Conservation (phyloP, 2,797 vertebrate genomes). For the Hypotaenidia philippensis region DNA sequence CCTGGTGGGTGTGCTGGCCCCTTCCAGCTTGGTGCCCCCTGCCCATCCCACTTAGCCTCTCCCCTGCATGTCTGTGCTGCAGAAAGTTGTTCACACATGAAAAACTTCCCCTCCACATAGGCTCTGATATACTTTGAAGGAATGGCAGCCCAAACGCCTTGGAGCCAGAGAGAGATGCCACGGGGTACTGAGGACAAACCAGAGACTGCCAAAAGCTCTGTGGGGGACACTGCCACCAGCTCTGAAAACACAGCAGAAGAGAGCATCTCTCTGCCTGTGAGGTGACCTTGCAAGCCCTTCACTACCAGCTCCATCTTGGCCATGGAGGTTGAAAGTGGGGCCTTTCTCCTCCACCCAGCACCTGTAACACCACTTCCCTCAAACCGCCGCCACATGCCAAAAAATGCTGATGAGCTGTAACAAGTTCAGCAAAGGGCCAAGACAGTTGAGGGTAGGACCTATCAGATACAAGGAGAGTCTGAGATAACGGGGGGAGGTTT, state of each 20-base stretch:
- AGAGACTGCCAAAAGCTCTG: background rate
- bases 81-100: background rate
- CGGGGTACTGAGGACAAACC: background rate
- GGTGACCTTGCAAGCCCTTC: background rate
- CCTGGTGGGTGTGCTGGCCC: fast-evolving
- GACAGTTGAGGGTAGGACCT: fast-evolving
- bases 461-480: background rate
- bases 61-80: fast-evolving
- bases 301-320: background rate
- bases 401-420: background rate
- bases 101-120: background rate
- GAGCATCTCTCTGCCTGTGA: background rate
- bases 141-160: background rate
- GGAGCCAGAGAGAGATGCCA: background rate
- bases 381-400: fast-evolving
- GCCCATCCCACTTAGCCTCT: background rate
- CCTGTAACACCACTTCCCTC: background rate
- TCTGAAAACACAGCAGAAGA: background rate
- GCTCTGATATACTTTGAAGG: background rate
- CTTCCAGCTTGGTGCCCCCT: background rate
- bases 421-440: background rate
- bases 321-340: background rate
- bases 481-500: background rate
- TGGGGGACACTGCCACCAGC: background rate
- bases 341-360: background rate